These are phyloP conservation scores for Calliopum simillimum DNA, from an alignment of 2,888 invertebrate genomes.

Conservation along the genomic window DNA sequence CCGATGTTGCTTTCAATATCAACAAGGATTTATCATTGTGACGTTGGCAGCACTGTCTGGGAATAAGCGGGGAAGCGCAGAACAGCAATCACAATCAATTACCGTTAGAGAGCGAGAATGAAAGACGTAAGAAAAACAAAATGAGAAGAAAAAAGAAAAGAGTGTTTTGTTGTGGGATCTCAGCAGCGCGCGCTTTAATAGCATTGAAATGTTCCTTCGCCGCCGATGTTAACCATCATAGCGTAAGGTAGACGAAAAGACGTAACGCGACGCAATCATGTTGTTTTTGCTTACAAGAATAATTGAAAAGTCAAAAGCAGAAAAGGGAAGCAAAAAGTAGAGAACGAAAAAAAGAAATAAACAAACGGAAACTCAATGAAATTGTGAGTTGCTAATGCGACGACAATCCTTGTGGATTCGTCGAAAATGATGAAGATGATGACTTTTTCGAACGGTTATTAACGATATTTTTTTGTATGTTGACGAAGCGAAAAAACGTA, in stretches of 20 bases:
- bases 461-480: background rate
- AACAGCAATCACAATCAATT: conserved; percentile 24
- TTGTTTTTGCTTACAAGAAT: background rate
- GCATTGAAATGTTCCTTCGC: too few species aligned
- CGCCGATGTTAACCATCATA: background rate
- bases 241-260: background rate
- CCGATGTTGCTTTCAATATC: background rate
- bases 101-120: conserved; percentile 4
- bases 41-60: conserved; percentile 6
- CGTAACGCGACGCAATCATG: background rate
- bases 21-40: conserved; percentile 12
- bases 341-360: background rate
- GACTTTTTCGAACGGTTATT: background rate
- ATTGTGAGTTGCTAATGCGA: background rate
- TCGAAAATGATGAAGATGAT: background rate
- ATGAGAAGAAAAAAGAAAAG: background rate
- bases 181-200: too few species aligned
- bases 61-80: background rate
- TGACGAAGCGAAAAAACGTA: background rate
- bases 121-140: background rate
- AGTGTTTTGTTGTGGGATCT: too few species aligned
- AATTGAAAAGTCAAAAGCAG: conserved; percentile 30
- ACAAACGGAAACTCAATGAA: too few species aligned
- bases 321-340: background rate
- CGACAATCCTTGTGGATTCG: background rate